phyloP scores from a whole-genome alignment of 2,797 vertebrate species.

The Pygocentrus nattereri region DNA sequence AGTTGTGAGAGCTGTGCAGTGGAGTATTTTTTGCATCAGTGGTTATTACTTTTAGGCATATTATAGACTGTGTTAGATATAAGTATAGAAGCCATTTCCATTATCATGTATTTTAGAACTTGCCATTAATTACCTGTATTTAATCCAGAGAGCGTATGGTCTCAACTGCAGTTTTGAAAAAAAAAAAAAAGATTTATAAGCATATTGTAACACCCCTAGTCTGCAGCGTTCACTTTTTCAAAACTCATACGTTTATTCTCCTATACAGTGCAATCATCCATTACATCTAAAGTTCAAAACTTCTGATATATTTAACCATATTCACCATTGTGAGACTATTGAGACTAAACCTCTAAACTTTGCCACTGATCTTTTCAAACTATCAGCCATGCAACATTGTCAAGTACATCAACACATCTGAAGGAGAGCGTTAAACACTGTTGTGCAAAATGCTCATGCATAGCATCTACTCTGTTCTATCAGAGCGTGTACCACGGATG shows the following conservation, averaged over 20 bases:
- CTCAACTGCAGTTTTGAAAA: too few relatives aligned
- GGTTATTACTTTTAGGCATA: too few relatives aligned
- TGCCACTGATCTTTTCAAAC: not conserved
- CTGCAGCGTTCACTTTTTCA: not conserved
- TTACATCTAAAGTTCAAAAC: not conserved
- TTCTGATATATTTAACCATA: not conserved
- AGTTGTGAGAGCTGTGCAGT: too few relatives aligned
- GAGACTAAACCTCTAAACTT: not conserved
- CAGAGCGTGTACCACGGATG: constrained; percentile 78
- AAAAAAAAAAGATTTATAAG: too few relatives aligned
- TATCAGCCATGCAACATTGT: not conserved
- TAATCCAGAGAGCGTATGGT: too few relatives aligned
- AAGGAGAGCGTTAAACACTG: not conserved
- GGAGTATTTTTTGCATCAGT: too few relatives aligned
- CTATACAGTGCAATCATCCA: too few relatives aligned
- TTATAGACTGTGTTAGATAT: too few relatives aligned
- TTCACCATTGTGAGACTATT: not conserved
- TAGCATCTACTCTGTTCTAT: constrained; percentile 11
- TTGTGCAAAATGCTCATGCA: not conserved
- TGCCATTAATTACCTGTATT: too few relatives aligned
- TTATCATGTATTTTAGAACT: too few relatives aligned
- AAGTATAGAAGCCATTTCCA: too few relatives aligned
- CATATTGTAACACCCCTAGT: too few relatives aligned
- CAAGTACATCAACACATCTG: not conserved
- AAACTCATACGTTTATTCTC: not conserved